Evolutionary conservation across 2,888 invertebrate genomes (phyloP).

Genomic region (Agrypnus murinus): DNA sequence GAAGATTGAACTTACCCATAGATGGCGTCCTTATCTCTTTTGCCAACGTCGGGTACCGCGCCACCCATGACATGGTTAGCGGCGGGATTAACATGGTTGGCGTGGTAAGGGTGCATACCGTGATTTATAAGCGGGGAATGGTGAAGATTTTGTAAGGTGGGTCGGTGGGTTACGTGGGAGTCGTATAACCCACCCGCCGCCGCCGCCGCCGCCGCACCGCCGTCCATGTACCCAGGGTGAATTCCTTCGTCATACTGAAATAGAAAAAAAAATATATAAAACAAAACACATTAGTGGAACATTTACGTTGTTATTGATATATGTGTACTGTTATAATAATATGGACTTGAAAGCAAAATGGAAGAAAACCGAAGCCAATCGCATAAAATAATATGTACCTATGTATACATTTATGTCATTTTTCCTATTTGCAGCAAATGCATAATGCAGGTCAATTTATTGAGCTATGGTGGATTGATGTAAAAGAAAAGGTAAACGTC

Average conservation of each 20-base stretch:
- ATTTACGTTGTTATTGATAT: neutral
- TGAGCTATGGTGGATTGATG: conserved; percentile 6
- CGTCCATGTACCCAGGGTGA: conserved; percentile 93
- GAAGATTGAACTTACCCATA: conserved; percentile 92
- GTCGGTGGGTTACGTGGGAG: conserved; percentile 81
- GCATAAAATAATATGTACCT: too few species aligned
- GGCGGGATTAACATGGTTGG: conserved; percentile 79
- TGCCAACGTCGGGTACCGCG: conserved; percentile 91
- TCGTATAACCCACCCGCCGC: conserved; percentile 81
- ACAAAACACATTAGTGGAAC: too few species aligned
- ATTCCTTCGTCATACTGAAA: conserved; percentile 98
- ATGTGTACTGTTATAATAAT: neutral
- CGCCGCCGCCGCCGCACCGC: conserved; percentile 74
- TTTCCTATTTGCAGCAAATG: conserved; percentile 12
- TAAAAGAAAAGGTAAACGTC: conserved; percentile 15
- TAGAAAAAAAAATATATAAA: too few species aligned
- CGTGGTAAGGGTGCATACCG: conserved; percentile 87
- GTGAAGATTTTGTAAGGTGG: conserved; percentile 80
- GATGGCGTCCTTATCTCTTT: conserved; percentile 98
- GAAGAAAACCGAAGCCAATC: conserved; percentile 36
- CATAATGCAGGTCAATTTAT: conserved; percentile 8
- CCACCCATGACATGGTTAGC: conserved; percentile 89
- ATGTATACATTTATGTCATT: conserved; percentile 1
- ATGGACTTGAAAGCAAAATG: neutral
- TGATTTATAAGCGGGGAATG: conserved; percentile 88